Evolutionary conservation across 2,797 vertebrate genomes (phyloP).

Genomic region (Buceros bicornis): DNA sequence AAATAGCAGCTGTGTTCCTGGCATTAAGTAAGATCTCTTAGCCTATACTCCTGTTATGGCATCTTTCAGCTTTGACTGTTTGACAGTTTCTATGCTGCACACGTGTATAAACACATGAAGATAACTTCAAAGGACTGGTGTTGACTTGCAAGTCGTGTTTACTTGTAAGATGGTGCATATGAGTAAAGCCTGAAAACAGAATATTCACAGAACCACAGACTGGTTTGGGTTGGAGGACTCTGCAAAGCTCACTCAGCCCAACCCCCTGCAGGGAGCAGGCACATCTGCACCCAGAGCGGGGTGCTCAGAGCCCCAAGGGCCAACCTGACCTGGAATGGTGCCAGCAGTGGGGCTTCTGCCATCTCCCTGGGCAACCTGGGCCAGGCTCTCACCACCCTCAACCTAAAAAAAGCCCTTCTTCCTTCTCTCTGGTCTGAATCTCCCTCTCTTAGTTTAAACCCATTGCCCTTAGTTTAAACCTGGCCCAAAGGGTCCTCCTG

Average conservation of each 20-base stretch:
- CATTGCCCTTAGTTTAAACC: background rate
- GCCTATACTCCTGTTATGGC: background rate
- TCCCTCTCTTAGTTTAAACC: background rate
- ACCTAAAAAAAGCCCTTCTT: background rate
- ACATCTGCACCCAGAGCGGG: background rate
- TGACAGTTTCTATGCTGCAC: background rate
- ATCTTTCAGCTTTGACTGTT: background rate
- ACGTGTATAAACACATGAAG: background rate
- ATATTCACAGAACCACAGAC: background rate
- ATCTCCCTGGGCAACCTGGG: background rate
- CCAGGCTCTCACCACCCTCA: background rate
- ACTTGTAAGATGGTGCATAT: background rate
- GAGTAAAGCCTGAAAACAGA: background rate
- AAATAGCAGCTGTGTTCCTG: background rate
- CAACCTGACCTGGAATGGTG: background rate
- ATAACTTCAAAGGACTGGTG: background rate
- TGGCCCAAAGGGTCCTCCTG: background rate
- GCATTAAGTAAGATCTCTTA: background rate
- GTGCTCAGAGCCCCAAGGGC: background rate
- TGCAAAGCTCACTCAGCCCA: background rate
- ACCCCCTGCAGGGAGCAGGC: background rate
- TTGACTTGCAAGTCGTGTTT: background rate
- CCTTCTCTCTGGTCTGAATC: background rate
- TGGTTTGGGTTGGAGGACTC: background rate
- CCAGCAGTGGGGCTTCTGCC: too few species aligned